phyloP scores from a whole-genome alignment of 2,888 invertebrate species.

The Drosophila gaucha region DNA sequence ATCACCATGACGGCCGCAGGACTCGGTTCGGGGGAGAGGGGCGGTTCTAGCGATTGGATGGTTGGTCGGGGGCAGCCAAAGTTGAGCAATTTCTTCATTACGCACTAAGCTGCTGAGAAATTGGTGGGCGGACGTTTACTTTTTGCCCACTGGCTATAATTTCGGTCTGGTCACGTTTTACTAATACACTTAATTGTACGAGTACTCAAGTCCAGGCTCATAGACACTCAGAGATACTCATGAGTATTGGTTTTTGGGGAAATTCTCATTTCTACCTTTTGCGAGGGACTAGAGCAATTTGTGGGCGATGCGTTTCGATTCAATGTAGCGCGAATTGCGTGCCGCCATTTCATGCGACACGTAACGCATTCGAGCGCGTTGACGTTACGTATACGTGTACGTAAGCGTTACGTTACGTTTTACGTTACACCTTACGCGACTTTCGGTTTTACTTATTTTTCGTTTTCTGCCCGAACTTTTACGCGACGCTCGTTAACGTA shows the following conservation, averaged over 20 bases:
- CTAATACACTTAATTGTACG: constrained; percentile 77
- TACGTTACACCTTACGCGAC: constrained; percentile 8
- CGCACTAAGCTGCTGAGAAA: constrained; percentile 69
- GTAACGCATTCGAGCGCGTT: constrained; percentile 67
- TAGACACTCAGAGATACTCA: constrained; percentile 1
- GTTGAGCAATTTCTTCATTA: constrained; percentile 76
- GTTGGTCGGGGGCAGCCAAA: constrained; percentile 22
- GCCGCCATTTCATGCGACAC: constrained; percentile 78
- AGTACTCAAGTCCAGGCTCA: constrained; percentile 21
- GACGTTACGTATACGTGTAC: constrained; percentile 26
- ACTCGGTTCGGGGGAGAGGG: constrained; percentile 2
- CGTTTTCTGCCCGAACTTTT: neutral
- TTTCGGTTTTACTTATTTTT: neutral
- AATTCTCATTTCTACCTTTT: constrained; percentile 50
- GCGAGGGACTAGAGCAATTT: constrained; percentile 64
- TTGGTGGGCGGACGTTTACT: constrained; percentile 46
- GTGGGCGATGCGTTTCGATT: constrained; percentile 67
- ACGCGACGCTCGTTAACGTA: constrained; percentile 14
- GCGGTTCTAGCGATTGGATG: neutral
- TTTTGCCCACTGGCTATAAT: constrained; percentile 64
- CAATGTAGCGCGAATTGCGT: constrained; percentile 80
- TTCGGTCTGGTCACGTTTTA: constrained; percentile 74
- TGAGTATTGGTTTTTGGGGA: constrained; percentile 3
- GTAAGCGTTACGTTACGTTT: neutral
- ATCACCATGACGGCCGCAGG: constrained; percentile 71